These are phyloP conservation scores for Serripes groenlandicus DNA, from an alignment of 2,888 invertebrate species.

Conservation along the genomic window DNA sequence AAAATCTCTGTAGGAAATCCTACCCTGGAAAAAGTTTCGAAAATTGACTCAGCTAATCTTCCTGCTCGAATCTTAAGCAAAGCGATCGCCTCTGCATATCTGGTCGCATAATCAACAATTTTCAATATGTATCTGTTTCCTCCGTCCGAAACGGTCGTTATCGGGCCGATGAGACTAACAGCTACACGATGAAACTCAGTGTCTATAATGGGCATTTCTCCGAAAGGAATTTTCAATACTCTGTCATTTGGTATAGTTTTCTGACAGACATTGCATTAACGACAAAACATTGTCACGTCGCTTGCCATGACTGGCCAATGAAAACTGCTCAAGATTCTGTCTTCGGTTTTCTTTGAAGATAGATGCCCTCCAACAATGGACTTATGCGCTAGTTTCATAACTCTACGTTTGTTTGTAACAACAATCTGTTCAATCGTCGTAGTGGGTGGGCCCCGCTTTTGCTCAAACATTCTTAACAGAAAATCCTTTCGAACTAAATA, in stretches of 20 bases:
- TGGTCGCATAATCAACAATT: conserved; percentile 60
- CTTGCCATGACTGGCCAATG: neutral
- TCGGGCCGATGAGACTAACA: conserved; percentile 65
- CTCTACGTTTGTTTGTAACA: neutral
- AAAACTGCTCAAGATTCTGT: neutral
- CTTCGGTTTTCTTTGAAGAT: no score
- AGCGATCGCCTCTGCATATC: conserved; percentile 57
- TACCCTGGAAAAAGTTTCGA: conserved; percentile 46
- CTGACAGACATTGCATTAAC: conserved; percentile 5
- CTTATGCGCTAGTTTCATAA: conserved; percentile 7
- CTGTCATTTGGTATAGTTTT: neutral
- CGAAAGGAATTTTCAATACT: neutral
- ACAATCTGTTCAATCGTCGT: neutral
- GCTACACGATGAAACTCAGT: conserved; percentile 41
- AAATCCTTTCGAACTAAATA: neutral
- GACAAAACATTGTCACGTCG: neutral
- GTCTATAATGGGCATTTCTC: conserved; percentile 20
- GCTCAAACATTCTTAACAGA: neutral
- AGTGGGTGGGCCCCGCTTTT: neutral
- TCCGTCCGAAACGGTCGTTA: conserved; percentile 37
- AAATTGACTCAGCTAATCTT: conserved; percentile 63
- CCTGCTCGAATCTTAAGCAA: conserved; percentile 50
- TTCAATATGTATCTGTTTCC: conserved; percentile 63
- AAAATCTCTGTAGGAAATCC: conserved; percentile 64
- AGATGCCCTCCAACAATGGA: neutral